Conservation (phyloP, 2,888 invertebrate species). For the Conus canariensis region DNA sequence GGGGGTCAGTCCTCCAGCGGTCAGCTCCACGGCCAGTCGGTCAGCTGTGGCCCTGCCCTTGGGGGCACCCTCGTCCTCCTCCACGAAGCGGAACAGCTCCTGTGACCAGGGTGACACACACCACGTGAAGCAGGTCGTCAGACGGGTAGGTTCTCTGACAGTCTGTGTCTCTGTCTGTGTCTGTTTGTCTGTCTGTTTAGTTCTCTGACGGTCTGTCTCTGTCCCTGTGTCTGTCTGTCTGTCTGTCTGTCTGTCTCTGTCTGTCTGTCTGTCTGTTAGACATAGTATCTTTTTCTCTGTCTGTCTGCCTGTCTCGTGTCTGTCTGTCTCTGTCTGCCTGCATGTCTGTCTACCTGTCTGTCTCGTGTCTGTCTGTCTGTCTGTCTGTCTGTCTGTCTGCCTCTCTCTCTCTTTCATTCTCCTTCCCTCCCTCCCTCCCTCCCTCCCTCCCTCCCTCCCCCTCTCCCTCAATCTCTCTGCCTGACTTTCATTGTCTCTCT, state of each 20-base stretch:
- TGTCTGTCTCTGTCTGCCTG: too few species aligned
- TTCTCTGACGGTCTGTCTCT: not conserved
- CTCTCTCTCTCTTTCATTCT: too few species aligned
- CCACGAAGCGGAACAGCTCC: conserved; percentile 75
- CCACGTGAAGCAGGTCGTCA: not conserved
- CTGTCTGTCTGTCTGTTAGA: too few species aligned
- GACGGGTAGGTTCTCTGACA: not conserved
- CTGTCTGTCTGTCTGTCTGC: too few species aligned
- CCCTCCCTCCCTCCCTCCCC: too few species aligned
- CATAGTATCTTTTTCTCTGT: too few species aligned
- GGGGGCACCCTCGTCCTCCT: conserved; percentile 63
- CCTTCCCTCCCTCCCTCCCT: too few species aligned
- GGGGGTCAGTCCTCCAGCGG: conserved; percentile 75
- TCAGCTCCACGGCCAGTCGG: conserved; percentile 73
- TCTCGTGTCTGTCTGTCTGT: too few species aligned
- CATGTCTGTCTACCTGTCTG: too few species aligned
- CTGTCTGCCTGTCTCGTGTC: too few species aligned
- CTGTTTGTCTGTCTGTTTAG: conserved; percentile 11
- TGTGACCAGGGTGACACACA: conserved; percentile 49
- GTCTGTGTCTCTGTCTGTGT: conserved; percentile 10
- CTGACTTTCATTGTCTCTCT: too few species aligned
- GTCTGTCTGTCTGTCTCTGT: not conserved
- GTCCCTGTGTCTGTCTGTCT: not conserved
- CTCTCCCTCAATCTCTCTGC: too few species aligned
- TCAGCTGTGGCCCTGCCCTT: conserved; percentile 66